phyloP scores from a whole-genome alignment of 1,140 invertebrate genomes.

The Sarcophaga bullata region DNA sequence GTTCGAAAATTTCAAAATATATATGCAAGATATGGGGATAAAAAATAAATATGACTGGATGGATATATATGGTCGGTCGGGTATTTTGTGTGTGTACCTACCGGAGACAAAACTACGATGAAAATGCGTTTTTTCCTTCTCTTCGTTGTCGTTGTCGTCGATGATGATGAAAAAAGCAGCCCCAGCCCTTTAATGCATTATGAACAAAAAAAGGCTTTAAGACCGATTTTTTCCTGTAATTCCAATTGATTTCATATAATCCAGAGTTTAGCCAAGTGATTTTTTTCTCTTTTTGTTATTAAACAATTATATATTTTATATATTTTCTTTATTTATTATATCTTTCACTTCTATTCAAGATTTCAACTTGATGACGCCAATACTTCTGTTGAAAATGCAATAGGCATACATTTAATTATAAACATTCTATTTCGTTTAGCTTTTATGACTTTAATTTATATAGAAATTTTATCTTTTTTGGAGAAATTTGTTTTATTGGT shows the following conservation, averaged over 20 bases:
- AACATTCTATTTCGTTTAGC: too few relatives aligned
- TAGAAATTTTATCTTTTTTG: not conserved
- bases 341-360: not conserved
- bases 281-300: not conserved
- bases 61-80: slow-evolving; percentile 32
- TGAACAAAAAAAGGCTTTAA: slow-evolving; percentile 14
- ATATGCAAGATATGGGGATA: slow-evolving; percentile 27
- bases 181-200: slow-evolving; percentile 44
- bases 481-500: slow-evolving; percentile 1
- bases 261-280: not conserved
- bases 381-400: not conserved
- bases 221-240: not conserved
- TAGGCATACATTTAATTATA: not conserved
- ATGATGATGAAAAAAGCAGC: slow-evolving; percentile 36
- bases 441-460: too few relatives aligned
- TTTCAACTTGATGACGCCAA: not conserved
- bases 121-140: slow-evolving; percentile 46
- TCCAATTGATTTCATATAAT: not conserved
- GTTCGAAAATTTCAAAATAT: slow-evolving; percentile 6
- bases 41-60: slow-evolving; percentile 29
- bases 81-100: slow-evolving; percentile 64
- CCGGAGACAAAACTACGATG: slow-evolving; percentile 58
- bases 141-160: slow-evolving; percentile 15
- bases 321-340: not conserved
- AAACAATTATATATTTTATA: too few relatives aligned